phyloP scores from a whole-genome alignment of 1,140 invertebrate species.

The Drosophila kikkawai region DNA sequence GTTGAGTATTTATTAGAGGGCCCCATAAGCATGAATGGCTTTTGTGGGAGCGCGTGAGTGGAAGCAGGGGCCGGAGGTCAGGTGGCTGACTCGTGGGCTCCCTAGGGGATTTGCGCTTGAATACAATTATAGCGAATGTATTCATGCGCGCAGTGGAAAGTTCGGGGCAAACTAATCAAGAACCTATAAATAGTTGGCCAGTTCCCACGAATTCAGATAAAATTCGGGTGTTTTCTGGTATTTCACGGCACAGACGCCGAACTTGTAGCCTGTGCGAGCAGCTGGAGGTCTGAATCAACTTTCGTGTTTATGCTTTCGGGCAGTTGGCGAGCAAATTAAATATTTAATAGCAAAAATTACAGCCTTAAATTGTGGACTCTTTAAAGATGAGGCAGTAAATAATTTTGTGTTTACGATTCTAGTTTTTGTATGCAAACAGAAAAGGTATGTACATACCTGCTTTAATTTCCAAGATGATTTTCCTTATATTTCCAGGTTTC shows the following conservation, averaged over 20 bases:
- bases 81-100: constrained; percentile 39
- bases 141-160: constrained; percentile 54
- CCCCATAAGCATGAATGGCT: constrained; percentile 28
- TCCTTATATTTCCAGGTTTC: background rate
- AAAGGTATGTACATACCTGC: background rate
- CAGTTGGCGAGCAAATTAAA: constrained; percentile 41
- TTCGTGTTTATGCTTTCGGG: constrained; percentile 24
- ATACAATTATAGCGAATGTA: constrained; percentile 62
- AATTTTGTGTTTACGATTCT: background rate
- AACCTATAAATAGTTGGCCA: constrained; percentile 44
- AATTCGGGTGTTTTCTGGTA: constrained; percentile 46
- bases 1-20: constrained; percentile 73
- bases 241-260: constrained; percentile 6
- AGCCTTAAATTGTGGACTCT: constrained; percentile 16
- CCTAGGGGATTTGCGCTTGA: constrained; percentile 56
- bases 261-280: constrained; percentile 1
- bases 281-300: constrained; percentile 38
- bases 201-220: constrained; percentile 27
- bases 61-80: constrained; percentile 5
- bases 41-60: background rate
- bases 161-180: constrained; percentile 50
- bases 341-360: constrained; percentile 24
- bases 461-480: constrained; percentile 1
- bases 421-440: background rate
- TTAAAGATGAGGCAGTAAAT: constrained; percentile 22